Percentiles rank a stretch among this genome's conserved stretches.
Conservation (phyloP, 2,797 vertebrate genomes). For the Cirrhinus molitorella region DNA sequence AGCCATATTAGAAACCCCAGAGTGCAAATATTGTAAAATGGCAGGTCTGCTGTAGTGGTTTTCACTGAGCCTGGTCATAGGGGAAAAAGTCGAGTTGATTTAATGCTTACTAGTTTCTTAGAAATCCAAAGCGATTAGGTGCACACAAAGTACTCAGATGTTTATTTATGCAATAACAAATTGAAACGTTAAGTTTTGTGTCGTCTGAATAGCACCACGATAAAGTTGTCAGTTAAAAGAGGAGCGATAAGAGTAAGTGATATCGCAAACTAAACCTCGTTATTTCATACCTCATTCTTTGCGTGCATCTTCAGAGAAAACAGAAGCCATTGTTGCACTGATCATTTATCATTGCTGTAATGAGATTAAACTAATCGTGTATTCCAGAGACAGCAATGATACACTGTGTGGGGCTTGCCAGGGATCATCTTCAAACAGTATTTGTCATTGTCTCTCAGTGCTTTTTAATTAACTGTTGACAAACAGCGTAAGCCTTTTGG, state of each 20-base stretch:
- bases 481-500: constrained; percentile 69
- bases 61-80: constrained; percentile 66
- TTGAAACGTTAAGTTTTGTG: constrained; percentile 28
- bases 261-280: constrained; percentile 31
- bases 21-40: constrained; percentile 71
- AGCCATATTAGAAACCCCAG: constrained; percentile 78
- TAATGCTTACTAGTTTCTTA: constrained; percentile 51
- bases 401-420: constrained; percentile 77
- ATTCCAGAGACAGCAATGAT: constrained; percentile 79
- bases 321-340: constrained; percentile 66
- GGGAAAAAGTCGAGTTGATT: constrained; percentile 66
- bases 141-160: constrained; percentile 26
- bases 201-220: constrained; percentile 30
- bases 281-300: constrained; percentile 43
- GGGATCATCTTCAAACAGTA: constrained; percentile 79
- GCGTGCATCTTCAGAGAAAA: constrained; percentile 62
- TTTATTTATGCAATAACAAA: constrained; percentile 46
- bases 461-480: constrained; percentile 80
- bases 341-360: constrained; percentile 80
- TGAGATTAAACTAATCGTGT: constrained; percentile 79
- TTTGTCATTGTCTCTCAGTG: constrained; percentile 79
- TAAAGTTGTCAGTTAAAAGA: constrained; percentile 30
- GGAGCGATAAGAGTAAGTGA: constrained; percentile 23
- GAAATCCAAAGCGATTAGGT: constrained; percentile 49
- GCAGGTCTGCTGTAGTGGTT: constrained; percentile 55